Conservation (phyloP, 2,113 vertebrate species). For the Clinocottus analis region DNA sequence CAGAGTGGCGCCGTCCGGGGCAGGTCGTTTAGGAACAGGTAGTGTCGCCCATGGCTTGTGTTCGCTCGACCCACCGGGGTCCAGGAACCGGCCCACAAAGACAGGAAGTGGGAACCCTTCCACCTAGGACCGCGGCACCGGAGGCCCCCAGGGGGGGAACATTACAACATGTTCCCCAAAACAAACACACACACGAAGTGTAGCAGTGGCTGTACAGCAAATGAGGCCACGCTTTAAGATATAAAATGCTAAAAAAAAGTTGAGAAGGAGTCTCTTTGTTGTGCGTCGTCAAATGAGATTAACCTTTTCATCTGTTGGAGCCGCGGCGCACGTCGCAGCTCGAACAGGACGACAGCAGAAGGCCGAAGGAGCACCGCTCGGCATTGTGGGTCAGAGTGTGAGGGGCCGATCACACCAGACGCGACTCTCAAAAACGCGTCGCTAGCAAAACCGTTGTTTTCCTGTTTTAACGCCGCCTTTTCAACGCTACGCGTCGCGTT, state of each 20-base stretch:
- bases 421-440: too few species aligned
- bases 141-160: conserved; percentile 52
- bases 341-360: too few species aligned
- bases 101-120: conserved; percentile 67
- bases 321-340: too few species aligned
- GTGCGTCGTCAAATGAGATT: conserved; percentile 67
- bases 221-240: conserved; percentile 48
- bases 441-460: too few species aligned
- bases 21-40: conserved; percentile 47
- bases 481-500: too few species aligned
- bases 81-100: conserved; percentile 68
- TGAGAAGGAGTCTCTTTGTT: conserved; percentile 54
- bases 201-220: conserved; percentile 30
- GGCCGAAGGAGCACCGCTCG: conserved; percentile 33
- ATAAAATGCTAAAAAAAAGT: conserved; percentile 14
- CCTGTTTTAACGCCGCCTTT: too few species aligned
- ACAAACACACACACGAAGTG: conserved; percentile 33
- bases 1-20: conserved; percentile 61
- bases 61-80: conserved; percentile 28
- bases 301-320: conserved; percentile 72
- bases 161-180: conserved; percentile 64
- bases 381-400: conserved; percentile 9
- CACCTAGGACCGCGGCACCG: conserved; percentile 56
- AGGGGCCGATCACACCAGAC: too few species aligned
- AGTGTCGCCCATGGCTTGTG: conserved; percentile 35